A percentile compares a stretch with the other conserved stretches of the same genome.
These are phyloP conservation scores for Hiodon alosoides DNA, from an alignment of 2,113 vertebrate species.

Conservation along the genomic window DNA sequence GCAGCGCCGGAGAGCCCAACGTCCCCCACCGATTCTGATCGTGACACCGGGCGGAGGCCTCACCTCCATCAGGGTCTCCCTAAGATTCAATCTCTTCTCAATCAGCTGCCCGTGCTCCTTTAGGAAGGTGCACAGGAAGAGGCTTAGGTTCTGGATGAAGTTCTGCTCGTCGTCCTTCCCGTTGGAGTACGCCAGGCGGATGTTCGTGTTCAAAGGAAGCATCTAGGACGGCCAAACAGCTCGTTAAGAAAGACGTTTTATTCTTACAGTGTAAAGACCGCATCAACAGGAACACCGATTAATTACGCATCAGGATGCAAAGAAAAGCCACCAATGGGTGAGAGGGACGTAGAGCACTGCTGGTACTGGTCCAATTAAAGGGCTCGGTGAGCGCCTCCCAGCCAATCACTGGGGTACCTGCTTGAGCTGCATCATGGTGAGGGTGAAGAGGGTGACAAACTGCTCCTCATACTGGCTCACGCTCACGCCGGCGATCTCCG, in stretches of 20 bases:
- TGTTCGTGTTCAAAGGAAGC: constrained; percentile 98
- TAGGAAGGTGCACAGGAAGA: constrained; percentile 97
- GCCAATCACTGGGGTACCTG: constrained; percentile 63
- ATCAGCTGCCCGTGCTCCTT: constrained; percentile 96
- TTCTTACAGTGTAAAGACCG: not conserved
- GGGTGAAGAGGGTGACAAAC: constrained; percentile 91
- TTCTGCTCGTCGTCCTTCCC: constrained; percentile 98
- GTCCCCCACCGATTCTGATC: not conserved
- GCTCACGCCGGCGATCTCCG: constrained; percentile 95
- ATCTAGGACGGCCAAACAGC: constrained; percentile 60
- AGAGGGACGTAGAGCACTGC: not conserved
- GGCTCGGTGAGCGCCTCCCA: not conserved
- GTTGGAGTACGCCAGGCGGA: constrained; percentile 89
- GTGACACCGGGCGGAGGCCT: not conserved
- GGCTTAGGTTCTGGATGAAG: constrained; percentile 98
- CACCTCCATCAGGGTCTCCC: constrained; percentile 97
- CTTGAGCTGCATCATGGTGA: constrained; percentile 99
- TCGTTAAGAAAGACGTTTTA: not conserved
- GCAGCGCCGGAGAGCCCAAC: not conserved
- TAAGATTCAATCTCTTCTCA: constrained; percentile 90
- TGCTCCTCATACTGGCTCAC: constrained; percentile 98
- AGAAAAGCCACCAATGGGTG: not conserved
- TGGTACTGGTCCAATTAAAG: not conserved
- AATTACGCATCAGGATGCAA: not conserved
- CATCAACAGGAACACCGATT: not conserved